Conservation (phyloP, 92 coral and sea anemone species). For the Umimayanthus chanpuru region DNA sequence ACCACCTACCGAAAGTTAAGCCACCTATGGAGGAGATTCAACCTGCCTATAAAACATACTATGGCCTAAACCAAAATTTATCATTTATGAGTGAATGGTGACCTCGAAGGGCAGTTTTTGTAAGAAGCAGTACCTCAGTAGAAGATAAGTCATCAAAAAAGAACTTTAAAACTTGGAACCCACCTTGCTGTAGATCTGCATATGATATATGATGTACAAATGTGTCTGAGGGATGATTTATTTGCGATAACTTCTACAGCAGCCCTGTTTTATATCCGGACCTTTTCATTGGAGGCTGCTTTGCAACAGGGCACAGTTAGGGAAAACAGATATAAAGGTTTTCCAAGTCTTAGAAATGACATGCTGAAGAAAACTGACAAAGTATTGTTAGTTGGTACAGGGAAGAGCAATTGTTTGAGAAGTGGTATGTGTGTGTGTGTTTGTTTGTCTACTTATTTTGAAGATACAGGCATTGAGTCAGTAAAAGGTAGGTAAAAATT, state of each 20-base stretch:
- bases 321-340: too few species aligned
- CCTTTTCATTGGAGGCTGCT: too few species aligned
- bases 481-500: constrained; percentile 20
- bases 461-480: constrained; percentile 8
- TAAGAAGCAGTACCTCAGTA: constrained; percentile 53
- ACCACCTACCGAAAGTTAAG: constrained; percentile 37
- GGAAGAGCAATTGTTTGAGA: too few species aligned
- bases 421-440: too few species aligned
- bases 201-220: constrained; percentile 28
- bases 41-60: constrained; percentile 35
- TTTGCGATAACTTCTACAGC: constrained; percentile 31
- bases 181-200: constrained; percentile 17
- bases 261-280: constrained; percentile 9
- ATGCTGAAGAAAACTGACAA: too few species aligned
- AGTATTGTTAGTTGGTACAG: too few species aligned
- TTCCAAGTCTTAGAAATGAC: too few species aligned
- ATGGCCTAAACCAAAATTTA: constrained; percentile 29
- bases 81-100: constrained; percentile 54
- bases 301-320: too few species aligned
- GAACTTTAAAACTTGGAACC: constrained; percentile 57
- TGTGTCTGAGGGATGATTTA: constrained; percentile 16
- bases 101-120: constrained; percentile 57
- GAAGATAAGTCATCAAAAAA: constrained; percentile 47
- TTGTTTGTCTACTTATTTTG: constrained; percentile 7
- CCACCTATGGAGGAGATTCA: constrained; percentile 29